These are phyloP conservation scores for Scaptomyza polygonia DNA, from an alignment of 2,888 invertebrate genomes.

Conservation along the genomic window DNA sequence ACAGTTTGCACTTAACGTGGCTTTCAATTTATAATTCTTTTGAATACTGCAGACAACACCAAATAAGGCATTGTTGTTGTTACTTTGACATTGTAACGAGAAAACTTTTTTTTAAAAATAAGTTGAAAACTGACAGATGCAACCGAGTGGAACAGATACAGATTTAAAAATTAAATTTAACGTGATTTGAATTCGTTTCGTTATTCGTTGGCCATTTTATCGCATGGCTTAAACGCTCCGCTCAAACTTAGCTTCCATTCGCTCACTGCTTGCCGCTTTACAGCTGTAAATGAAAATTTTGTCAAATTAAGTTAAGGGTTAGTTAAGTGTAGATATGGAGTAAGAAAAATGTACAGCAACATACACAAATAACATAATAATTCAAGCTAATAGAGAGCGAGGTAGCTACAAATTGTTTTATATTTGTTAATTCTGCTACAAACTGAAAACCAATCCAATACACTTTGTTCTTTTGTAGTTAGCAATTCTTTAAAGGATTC, in stretches of 20 bases:
- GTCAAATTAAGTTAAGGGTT: conserved; percentile 13
- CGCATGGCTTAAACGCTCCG: conserved; percentile 17
- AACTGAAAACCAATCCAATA: conserved; percentile 46
- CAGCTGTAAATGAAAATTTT: conserved; percentile 43
- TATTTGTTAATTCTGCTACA: conserved; percentile 36
- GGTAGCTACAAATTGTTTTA: conserved; percentile 26
- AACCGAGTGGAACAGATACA: conserved; percentile 12
- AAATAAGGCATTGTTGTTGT: conserved; percentile 17
- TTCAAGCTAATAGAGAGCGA: conserved; percentile 6
- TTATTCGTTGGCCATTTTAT: conserved; percentile 31
- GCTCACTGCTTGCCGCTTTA: conserved; percentile 8
- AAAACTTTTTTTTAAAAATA: conserved; percentile 10
- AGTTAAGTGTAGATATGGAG: no score
- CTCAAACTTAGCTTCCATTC: conserved; percentile 24
- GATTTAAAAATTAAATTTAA: conserved; percentile 14
- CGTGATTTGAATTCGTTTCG: conserved; percentile 17
- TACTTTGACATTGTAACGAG: neutral
- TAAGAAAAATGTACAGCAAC: neutral
- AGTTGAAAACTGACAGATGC: conserved; percentile 7
- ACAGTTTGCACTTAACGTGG: conserved; percentile 44
- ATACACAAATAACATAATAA: neutral
- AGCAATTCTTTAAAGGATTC: conserved; percentile 19
- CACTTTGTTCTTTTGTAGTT: conserved; percentile 52
- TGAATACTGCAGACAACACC: conserved; percentile 27
- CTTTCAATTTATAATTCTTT: conserved; percentile 50